Conservation (phyloP, 1,140 invertebrate species). For the Platorchestia sp. region DNA sequence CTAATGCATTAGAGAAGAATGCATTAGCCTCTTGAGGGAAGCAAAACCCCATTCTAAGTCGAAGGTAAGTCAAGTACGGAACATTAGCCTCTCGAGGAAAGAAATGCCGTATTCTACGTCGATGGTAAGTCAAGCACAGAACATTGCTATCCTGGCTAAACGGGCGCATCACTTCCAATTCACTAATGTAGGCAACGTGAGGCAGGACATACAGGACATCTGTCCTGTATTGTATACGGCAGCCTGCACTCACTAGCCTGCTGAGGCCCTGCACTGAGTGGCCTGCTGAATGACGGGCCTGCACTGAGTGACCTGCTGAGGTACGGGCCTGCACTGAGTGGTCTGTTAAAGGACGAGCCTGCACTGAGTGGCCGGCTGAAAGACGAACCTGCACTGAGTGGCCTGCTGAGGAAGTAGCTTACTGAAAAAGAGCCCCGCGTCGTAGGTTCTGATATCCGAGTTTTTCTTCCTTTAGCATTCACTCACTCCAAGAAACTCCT, state of each 20-base stretch:
- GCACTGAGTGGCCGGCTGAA: too few species aligned
- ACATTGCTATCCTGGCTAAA: not conserved
- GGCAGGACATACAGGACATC: not conserved
- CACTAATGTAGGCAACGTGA: constrained; percentile 20
- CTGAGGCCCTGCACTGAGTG: not conserved
- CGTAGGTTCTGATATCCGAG: not conserved
- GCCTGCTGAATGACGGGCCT: too few species aligned
- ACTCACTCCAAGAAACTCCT: not conserved
- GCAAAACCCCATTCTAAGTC: not conserved
- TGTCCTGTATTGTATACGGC: too few species aligned
- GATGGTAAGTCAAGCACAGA: not conserved
- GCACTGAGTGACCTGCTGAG: too few species aligned
- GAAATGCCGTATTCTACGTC: not conserved
- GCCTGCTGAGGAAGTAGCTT: too few species aligned
- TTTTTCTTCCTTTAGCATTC: not conserved
- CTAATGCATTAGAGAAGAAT: not conserved
- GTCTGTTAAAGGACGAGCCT: not conserved
- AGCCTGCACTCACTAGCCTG: not conserved
- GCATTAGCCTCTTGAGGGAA: not conserved
- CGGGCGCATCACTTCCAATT: constrained; percentile 5
- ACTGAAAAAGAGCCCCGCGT: not conserved
- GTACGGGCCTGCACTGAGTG: not conserved
- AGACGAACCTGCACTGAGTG: not conserved
- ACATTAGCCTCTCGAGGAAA: not conserved
- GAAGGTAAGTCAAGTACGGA: not conserved